These are phyloP conservation scores for Molossus molossus DNA, from an alignment of 2,797 vertebrate species.

Conservation along the genomic window DNA sequence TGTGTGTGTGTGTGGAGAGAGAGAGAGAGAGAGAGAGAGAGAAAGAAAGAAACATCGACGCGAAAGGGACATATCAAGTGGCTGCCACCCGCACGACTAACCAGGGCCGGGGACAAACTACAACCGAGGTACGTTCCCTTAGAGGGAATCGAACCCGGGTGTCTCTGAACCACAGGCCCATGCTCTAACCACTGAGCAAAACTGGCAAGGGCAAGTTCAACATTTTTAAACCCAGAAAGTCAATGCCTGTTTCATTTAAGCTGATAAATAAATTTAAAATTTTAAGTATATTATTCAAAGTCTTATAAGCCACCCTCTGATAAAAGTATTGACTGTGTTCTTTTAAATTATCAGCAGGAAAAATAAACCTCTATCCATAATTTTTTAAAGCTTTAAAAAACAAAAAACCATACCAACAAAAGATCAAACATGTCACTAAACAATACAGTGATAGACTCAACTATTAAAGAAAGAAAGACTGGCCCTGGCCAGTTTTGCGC, in stretches of 20 bases:
- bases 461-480: background rate
- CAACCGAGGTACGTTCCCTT: too few species aligned
- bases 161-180: too few species aligned
- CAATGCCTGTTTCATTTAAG: constrained; percentile 13
- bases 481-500: too few species aligned
- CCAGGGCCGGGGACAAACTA: too few species aligned
- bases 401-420: background rate
- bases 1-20: too few species aligned
- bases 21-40: too few species aligned
- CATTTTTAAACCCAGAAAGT: background rate
- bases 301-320: background rate
- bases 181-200: too few species aligned
- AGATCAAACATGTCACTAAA: constrained; percentile 11
- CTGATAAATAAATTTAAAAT: background rate
- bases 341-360: constrained; percentile 41
- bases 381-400: constrained; percentile 35
- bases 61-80: too few species aligned
- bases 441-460: constrained; percentile 19
- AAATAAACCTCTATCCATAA: constrained; percentile 17
- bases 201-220: background rate
- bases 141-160: too few species aligned
- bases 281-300: constrained; percentile 42
- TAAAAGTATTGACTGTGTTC: background rate
- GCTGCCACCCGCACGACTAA: too few species aligned
- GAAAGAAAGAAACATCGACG: too few species aligned